A percentile compares a stretch with the other conserved stretches of the same genome.
Conservation (phyloP, 2,113 vertebrate genomes). For the Zosterops borbonicus region DNA sequence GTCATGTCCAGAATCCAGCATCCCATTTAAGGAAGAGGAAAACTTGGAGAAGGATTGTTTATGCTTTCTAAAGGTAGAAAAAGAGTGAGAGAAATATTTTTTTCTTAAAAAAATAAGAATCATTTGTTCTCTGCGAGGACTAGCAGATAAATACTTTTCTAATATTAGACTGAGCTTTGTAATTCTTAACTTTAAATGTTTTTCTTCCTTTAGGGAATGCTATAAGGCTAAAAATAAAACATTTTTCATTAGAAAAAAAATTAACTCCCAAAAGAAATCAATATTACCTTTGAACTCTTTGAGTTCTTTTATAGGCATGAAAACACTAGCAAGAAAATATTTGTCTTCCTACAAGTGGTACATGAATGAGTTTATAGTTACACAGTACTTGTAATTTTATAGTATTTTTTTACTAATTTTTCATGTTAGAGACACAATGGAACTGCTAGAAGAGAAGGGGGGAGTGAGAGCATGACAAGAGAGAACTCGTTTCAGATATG, state of each 20-base stretch:
- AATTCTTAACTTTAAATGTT: neutral
- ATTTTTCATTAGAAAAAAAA: neutral
- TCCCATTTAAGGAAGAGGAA: neutral
- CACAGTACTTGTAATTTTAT: neutral
- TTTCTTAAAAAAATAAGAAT: neutral
- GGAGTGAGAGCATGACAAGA: fast-evolving
- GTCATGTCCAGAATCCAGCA: neutral
- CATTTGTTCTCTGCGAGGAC: neutral
- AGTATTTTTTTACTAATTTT: neutral
- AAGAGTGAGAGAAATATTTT: neutral
- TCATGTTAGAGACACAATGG: neutral
- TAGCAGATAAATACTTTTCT: neutral
- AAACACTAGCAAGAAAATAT: neutral
- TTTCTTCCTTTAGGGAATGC: neutral
- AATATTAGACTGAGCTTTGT: neutral
- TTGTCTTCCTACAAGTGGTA: neutral
- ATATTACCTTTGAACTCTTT: neutral
- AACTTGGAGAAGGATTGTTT: neutral
- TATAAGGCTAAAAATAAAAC: neutral
- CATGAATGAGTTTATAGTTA: neutral
- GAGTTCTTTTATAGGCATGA: neutral
- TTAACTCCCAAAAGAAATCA: fast-evolving
- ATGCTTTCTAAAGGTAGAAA: neutral
- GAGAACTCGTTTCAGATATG: neutral
- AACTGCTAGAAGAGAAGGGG: neutral